These are phyloP conservation scores for Acanthurus lineatus DNA, from an alignment of 2,797 vertebrate genomes.

Conservation along the genomic window DNA sequence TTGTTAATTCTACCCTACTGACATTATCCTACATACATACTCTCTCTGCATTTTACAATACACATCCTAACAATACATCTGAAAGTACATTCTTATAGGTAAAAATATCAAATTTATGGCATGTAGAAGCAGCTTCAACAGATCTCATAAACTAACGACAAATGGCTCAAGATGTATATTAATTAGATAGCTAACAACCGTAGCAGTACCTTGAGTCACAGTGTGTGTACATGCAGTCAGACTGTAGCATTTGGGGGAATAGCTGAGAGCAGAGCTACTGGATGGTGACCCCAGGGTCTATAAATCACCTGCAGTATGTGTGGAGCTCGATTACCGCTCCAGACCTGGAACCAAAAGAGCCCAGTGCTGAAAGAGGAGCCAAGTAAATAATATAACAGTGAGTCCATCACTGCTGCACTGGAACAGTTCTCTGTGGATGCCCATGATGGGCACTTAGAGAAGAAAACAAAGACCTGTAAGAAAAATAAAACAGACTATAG, in stretches of 20 bases:
- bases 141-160: background rate
- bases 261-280: conserved; percentile 26
- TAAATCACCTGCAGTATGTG: conserved; percentile 74
- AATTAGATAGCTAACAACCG: background rate
- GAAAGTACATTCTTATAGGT: too few relatives aligned
- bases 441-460: background rate
- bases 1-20: background rate
- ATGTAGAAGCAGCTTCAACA: background rate
- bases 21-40: too few relatives aligned
- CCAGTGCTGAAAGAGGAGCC: conserved; percentile 73
- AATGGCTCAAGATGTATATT: conserved; percentile 3
- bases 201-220: background rate
- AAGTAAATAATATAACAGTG: conserved; percentile 70
- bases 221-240: conserved; percentile 22
- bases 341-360: conserved; percentile 66
- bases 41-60: background rate
- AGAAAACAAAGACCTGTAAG: conserved; percentile 1
- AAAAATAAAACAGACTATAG: background rate
- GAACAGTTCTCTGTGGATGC: conserved; percentile 35
- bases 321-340: conserved; percentile 64
- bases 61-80: background rate
- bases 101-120: background rate
- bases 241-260: conserved; percentile 9
- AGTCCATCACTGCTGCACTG: conserved; percentile 58
- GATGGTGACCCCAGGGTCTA: conserved; percentile 41